phyloP scores from a whole-genome alignment of 1,140 invertebrate species.

The Drosophila grimshawi region DNA sequence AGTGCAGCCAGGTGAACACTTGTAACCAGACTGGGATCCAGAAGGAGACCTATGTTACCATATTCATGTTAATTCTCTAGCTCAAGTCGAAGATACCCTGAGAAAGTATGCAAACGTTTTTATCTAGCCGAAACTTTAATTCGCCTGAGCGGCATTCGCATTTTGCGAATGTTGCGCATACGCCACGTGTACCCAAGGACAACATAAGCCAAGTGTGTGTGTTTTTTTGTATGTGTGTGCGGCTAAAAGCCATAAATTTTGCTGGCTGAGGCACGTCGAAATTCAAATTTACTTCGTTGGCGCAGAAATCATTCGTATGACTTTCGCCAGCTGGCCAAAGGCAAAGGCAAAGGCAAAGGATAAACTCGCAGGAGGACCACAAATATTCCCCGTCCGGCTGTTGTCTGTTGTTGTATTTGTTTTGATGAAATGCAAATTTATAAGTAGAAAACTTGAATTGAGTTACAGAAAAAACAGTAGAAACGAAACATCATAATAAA shows the following conservation, averaged over 20 bases:
- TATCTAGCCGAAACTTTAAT: constrained; percentile 50
- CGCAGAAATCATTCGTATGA: constrained; percentile 35
- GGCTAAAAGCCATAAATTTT: constrained; percentile 64
- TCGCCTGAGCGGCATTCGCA: constrained; percentile 13
- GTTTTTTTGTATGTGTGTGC: not conserved
- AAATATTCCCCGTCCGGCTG: constrained; percentile 37
- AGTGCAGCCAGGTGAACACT: constrained; percentile 47
- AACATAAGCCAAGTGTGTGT: constrained; percentile 25
- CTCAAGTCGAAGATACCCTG: constrained; percentile 17
- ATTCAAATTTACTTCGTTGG: constrained; percentile 66
- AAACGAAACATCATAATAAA: constrained; percentile 45
- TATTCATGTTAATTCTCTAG: constrained; percentile 16
- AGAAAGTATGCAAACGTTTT: constrained; percentile 42
- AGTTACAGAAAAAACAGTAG: constrained; percentile 33
- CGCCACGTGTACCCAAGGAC: constrained; percentile 60
- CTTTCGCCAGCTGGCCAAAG: constrained; percentile 24
- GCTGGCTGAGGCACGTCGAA: constrained; percentile 59
- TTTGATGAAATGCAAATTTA: constrained; percentile 71
- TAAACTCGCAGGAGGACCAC: constrained; percentile 9
- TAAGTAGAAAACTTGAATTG: constrained; percentile 53
- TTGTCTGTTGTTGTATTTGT: constrained; percentile 25
- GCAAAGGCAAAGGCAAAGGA: constrained; percentile 9
- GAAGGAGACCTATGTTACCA: not conserved
- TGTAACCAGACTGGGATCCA: constrained; percentile 11
- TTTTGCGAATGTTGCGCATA: constrained; percentile 49